Evolutionary conservation across 2,888 invertebrate species (phyloP).

Genomic region (Darwinula stevensoni): DNA sequence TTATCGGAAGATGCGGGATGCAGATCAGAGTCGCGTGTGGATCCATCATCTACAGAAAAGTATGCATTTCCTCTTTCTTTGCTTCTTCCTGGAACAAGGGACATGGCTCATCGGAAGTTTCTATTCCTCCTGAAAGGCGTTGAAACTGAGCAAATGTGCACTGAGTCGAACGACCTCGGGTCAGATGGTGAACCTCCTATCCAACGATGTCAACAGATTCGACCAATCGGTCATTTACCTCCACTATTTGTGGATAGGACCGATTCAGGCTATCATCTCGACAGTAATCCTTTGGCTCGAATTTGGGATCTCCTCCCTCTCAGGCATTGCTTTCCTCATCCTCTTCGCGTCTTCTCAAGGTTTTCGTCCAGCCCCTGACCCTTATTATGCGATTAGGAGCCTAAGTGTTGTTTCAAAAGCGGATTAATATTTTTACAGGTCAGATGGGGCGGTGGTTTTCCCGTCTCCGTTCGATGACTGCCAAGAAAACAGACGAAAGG

Average conservation of each 20-base stretch:
- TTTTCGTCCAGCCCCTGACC: constrained; percentile 13
- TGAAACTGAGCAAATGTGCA: constrained; percentile 45
- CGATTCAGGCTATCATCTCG: constrained; percentile 45
- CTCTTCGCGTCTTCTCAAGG: constrained; percentile 58
- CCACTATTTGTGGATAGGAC: constrained; percentile 74
- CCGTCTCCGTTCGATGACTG: constrained; percentile 38
- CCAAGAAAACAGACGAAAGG: constrained; percentile 55
- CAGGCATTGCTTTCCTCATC: constrained; percentile 46
- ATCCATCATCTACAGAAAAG: constrained; percentile 57
- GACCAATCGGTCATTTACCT: constrained; percentile 63
- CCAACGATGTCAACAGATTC: constrained; percentile 77
- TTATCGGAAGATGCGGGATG: constrained; percentile 49
- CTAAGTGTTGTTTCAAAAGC: too few species aligned
- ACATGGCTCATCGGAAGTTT: too few species aligned
- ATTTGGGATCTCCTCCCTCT: constrained; percentile 34
- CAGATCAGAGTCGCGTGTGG: constrained; percentile 49
- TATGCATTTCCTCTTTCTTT: too few species aligned
- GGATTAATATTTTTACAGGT: constrained; percentile 12
- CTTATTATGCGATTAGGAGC: neutral
- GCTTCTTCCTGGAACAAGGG: too few species aligned
- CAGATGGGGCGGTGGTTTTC: constrained; percentile 19
- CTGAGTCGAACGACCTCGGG: constrained; percentile 63
- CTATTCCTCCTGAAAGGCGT: too few species aligned
- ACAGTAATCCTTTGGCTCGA: constrained; percentile 46
- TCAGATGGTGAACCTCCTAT: constrained; percentile 74